phyloP scores from a whole-genome alignment of 2,797 vertebrate species.

The Muscicapa striata region DNA sequence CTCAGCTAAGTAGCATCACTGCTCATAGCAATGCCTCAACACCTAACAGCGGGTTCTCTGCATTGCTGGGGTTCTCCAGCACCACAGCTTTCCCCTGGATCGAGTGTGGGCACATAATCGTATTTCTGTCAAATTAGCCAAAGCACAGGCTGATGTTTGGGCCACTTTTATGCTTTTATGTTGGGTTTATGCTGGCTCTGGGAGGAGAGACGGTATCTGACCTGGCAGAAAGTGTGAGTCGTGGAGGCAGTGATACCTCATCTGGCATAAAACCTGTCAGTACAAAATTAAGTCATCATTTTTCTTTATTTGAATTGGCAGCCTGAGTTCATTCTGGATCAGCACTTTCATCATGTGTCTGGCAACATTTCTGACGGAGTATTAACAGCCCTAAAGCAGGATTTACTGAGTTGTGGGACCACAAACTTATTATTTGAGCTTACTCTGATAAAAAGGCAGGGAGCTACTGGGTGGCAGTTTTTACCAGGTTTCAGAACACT shows the following conservation, averaged over 20 bases:
- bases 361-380: slow-evolving; percentile 32
- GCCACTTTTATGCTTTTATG: neutral
- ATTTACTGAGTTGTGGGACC: slow-evolving; percentile 48
- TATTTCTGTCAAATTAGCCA: neutral
- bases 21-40: neutral
- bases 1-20: neutral
- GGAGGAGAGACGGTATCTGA: neutral
- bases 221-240: neutral
- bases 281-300: slow-evolving; percentile 55
- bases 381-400: slow-evolving; percentile 14
- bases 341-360: slow-evolving; percentile 57
- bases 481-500: neutral
- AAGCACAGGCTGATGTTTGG: neutral
- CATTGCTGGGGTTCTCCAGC: neutral
- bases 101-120: neutral
- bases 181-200: neutral
- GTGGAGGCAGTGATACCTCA: neutral
- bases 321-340: slow-evolving; percentile 6
- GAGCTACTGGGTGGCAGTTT: neutral
- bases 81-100: neutral
- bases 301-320: slow-evolving; percentile 61
- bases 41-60: neutral
- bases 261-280: slow-evolving; percentile 36
- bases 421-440: slow-evolving; percentile 24
- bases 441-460: slow-evolving; percentile 5